phyloP scores from a whole-genome alignment of 1,140 invertebrate species.

The Drosophila watanabei region DNA sequence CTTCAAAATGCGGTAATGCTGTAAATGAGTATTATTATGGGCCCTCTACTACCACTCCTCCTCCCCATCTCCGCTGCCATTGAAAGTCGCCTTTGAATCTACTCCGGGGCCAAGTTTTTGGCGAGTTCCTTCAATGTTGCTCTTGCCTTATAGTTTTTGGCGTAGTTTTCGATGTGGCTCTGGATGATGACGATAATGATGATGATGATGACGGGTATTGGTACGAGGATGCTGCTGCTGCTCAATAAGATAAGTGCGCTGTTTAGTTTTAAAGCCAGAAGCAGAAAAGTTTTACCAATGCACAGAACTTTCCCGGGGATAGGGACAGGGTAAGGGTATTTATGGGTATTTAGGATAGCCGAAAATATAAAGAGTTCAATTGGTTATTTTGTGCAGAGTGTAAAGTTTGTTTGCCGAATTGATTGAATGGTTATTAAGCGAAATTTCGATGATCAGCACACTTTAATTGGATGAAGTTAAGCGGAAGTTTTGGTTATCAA shows the following conservation, averaged over 20 bases:
- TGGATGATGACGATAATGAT: constrained; percentile 42
- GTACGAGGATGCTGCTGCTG: constrained; percentile 51
- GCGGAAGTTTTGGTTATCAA: neutral
- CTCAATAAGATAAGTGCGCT: constrained; percentile 80
- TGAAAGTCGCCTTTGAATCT: constrained; percentile 43
- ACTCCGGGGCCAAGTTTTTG: constrained; percentile 52
- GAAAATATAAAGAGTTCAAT: constrained; percentile 40
- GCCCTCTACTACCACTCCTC: constrained; percentile 13
- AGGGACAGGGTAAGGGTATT: constrained; percentile 39
- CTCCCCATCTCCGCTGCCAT: constrained; percentile 19
- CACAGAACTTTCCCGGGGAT: constrained; percentile 31
- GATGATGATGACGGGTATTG: constrained; percentile 40
- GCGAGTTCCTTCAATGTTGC: constrained; percentile 54
- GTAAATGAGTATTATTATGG: constrained; percentile 78
- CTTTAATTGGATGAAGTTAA: constrained; percentile 16
- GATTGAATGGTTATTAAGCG: constrained; percentile 45
- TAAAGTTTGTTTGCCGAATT: constrained; percentile 30
- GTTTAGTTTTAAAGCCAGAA: constrained; percentile 81
- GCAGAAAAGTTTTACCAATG: constrained; percentile 67
- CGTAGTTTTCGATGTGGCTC: constrained; percentile 55
- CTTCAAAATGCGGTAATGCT: constrained; percentile 58
- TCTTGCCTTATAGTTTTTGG: constrained; percentile 73
- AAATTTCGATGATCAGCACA: constrained; percentile 25
- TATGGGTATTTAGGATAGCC: constrained; percentile 49
- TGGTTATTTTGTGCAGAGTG: constrained; percentile 29